Evolutionary conservation across 2,888 invertebrate genomes (phyloP), one percentile per base, ranked within the genome.

Genomic region (Mimumesa dahlbomi): DNA sequence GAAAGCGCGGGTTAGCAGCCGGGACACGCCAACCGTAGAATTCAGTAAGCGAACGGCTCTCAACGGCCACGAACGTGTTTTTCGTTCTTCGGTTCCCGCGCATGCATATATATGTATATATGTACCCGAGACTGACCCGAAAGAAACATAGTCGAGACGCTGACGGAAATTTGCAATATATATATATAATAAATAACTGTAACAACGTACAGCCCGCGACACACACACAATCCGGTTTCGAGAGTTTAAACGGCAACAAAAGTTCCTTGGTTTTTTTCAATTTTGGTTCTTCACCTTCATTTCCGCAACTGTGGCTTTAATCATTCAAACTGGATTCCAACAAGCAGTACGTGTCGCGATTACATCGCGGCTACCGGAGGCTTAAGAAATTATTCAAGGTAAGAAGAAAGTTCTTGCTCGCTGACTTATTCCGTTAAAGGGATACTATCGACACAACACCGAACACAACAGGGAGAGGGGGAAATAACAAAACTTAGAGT

Each of bases 311-410:
- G 88, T 89, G 89, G 87, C 87, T 87, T 86, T 84, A 87, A 88
- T 82, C 84, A 85, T 81, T 87, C 89, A 89, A 89, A 86, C 89
- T 89, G 89, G 89, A 89, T 89, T 88, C 89, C 89, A 89, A 88
- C 86, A 88, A 89, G 87, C 89, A 88, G 82, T 89, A 85, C 85
- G 84, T 88, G 88, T 89, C 88, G 89, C 89, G 89, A 88, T 87
- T 89, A 80, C 87, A 87, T 88, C 89, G 89, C 88, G 89, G 89
- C 87, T 89, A 89, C 83, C 85, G 86, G 83, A 87, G 88, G 82
- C 87, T 89, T 86, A 89, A 89, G 83, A 88, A 88, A 82, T 82
- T 89, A 77, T 89, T 89, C 84, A 89, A 89, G 89, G 89, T 89
- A 88, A 89, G 86, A 68, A 18, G 29, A 49, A 42, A 63, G 29